A percentile compares a stretch with the other conserved stretches of the same genome.
These are phyloP conservation scores for Drosophila mayaguana DNA, from an alignment of 2,888 invertebrate genomes.

Conservation along the genomic window DNA sequence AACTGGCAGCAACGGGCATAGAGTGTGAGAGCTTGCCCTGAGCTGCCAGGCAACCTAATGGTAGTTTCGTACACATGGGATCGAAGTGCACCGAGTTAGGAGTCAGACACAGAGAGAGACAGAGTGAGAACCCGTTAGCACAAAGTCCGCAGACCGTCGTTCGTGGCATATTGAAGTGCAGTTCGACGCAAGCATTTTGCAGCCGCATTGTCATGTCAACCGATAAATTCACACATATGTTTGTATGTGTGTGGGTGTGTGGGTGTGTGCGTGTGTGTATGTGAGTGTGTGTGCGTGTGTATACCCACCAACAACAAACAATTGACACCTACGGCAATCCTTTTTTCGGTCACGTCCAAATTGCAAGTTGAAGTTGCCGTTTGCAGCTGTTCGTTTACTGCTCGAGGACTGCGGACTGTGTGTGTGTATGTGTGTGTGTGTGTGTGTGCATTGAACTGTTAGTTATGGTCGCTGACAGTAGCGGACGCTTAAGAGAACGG, in stretches of 20 bases:
- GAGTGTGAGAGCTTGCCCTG: constrained; percentile 64
- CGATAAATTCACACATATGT: constrained; percentile 77
- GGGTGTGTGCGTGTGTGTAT: constrained; percentile 44
- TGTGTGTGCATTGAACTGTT: constrained; percentile 73
- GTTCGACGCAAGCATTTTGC: constrained; percentile 79
- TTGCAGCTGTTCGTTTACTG: constrained; percentile 53
- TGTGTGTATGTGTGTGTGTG: neutral
- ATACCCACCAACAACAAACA: constrained; percentile 66
- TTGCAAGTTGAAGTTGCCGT: constrained; percentile 67
- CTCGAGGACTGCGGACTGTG: constrained; percentile 13
- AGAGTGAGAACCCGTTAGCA: constrained; percentile 29
- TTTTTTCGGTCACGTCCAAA: constrained; percentile 68
- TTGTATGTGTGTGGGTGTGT: constrained; percentile 44
- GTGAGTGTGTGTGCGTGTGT: neutral
- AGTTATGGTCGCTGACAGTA: constrained; percentile 66
- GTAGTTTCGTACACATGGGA: constrained; percentile 73
- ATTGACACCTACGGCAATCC: constrained; percentile 80
- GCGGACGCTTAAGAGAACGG: constrained; percentile 13
- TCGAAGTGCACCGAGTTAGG: constrained; percentile 71
- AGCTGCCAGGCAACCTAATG: constrained; percentile 72
- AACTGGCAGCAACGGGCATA: constrained; percentile 43
- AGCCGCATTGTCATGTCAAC: constrained; percentile 82
- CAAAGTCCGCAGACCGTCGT: constrained; percentile 44
- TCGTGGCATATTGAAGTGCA: constrained; percentile 77
- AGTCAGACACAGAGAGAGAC: constrained; percentile 19